These are phyloP conservation scores for Flexamia atlantica DNA, from an alignment of 2,888 invertebrate species.

Conservation along the genomic window DNA sequence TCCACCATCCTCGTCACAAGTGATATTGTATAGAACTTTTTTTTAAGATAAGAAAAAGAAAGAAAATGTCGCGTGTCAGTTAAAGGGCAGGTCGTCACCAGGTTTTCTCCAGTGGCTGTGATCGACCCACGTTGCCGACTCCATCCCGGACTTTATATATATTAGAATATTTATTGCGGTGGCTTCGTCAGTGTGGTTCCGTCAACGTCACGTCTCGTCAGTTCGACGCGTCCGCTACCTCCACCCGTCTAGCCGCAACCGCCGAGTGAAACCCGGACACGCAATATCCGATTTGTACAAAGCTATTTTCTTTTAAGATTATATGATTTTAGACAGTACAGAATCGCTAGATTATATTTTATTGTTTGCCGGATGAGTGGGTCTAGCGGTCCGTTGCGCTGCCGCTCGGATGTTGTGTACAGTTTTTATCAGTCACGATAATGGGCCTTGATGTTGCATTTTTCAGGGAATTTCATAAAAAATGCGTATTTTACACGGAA, in stretches of 20 bases:
- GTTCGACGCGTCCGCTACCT: slow-evolving; percentile 52
- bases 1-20: slow-evolving; percentile 65
- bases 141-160: slow-evolving; percentile 58
- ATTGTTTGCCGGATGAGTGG: slow-evolving; percentile 56
- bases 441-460: slow-evolving; percentile 59
- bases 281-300: slow-evolving; percentile 62
- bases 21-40: slow-evolving; percentile 69
- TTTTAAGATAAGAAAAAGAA: slow-evolving; percentile 65
- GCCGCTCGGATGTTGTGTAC: slow-evolving; percentile 50
- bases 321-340: slow-evolving; percentile 49
- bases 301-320: slow-evolving; percentile 61
- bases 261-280: slow-evolving; percentile 53
- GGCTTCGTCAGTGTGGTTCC: slow-evolving; percentile 52
- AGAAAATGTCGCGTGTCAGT: slow-evolving; percentile 61
- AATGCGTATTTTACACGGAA: slow-evolving; percentile 61
- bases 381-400: slow-evolving; percentile 30
- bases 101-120: slow-evolving; percentile 54
- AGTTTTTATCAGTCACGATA: slow-evolving; percentile 48
- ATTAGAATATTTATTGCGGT: slow-evolving; percentile 64
- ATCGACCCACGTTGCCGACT: slow-evolving; percentile 56
- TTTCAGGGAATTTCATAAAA: slow-evolving; percentile 54
- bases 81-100: slow-evolving; percentile 64
- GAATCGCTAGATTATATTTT: slow-evolving; percentile 62
- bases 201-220: slow-evolving; percentile 34
- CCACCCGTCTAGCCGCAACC: slow-evolving; percentile 36